These are phyloP conservation scores for Paedocypris sp. DNA, from an alignment of 2,113 vertebrate species.

Conservation along the genomic window DNA sequence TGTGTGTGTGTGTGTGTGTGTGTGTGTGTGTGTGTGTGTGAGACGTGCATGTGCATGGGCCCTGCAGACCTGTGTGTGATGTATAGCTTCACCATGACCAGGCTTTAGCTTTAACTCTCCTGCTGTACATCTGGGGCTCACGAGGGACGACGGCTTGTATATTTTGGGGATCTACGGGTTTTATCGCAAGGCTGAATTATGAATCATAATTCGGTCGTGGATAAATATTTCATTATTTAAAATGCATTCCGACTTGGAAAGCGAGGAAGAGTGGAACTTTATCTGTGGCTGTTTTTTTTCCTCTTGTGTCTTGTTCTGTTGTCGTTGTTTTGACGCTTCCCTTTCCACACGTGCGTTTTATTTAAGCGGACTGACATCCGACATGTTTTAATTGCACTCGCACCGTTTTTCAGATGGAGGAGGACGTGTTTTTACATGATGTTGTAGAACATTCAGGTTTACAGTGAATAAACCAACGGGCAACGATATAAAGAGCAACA, in stretches of 20 bases:
- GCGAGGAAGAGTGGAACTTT: no score
- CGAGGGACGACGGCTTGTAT: not conserved
- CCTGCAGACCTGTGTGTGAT: slow-evolving; percentile 30
- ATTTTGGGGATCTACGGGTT: not conserved
- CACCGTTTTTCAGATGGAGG: no score
- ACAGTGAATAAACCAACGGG: no score
- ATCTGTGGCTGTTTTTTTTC: no score
- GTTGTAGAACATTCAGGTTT: no score
- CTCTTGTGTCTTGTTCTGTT: no score
- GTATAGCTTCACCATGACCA: slow-evolving; percentile 42
- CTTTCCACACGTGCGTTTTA: no score
- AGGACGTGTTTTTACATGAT: no score
- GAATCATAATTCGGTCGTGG: not conserved
- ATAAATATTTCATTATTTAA: not conserved
- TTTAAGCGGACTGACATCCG: no score
- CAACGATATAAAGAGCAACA: no score
- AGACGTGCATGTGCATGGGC: slow-evolving; percentile 9
- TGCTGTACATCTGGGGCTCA: slow-evolving; percentile 59
- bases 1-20: slow-evolving; percentile 25
- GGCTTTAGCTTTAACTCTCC: slow-evolving; percentile 49
- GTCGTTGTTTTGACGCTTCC: no score
- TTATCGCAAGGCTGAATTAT: not conserved
- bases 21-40: slow-evolving; percentile 15
- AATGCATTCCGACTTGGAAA: not conserved
- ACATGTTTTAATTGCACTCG: no score